Conservation (phyloP, 2,113 vertebrate genomes). For the Osmerus mordax region DNA sequence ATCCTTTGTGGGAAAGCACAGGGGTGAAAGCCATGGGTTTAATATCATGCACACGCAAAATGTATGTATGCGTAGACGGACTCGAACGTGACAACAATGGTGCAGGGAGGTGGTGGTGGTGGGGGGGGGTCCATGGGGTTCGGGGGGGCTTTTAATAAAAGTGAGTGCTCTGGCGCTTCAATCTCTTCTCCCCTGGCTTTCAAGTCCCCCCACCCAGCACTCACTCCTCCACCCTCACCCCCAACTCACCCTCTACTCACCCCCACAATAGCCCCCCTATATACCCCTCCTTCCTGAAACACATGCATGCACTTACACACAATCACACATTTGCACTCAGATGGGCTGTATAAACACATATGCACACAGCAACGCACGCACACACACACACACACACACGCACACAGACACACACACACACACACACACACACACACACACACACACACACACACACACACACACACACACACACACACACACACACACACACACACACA, state of each 20-base stretch:
- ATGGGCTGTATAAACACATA: constrained; percentile 41
- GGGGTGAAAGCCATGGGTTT: constrained; percentile 54
- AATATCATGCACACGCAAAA: constrained; percentile 59
- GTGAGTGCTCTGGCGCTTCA: constrained; percentile 74
- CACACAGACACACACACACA: constrained; percentile 8
- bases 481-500: constrained; percentile 1
- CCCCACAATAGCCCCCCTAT: constrained; percentile 30
- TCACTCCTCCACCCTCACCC: constrained; percentile 25
- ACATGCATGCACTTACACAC: constrained; percentile 52
- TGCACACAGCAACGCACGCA: too few species aligned
- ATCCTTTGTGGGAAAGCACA: constrained; percentile 45
- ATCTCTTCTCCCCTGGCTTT: constrained; percentile 64
- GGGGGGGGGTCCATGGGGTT: constrained; percentile 22
- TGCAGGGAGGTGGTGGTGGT: constrained; percentile 38
- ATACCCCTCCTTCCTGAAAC: constrained; percentile 29
- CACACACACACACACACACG: constrained; percentile 3
- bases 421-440: too few species aligned
- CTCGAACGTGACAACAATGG: constrained; percentile 71
- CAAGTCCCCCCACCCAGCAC: constrained; percentile 48
- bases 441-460: constrained; percentile 1
- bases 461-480: not conserved
- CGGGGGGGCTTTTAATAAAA: constrained; percentile 72
- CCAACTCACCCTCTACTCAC: constrained; percentile 9
- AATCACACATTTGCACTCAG: constrained; percentile 57
- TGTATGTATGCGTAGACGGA: constrained; percentile 57